Evolutionary conservation across 2,797 vertebrate genomes (phyloP), one percentile per base, ranked within the genome.

Genomic region (Mareca penelope): DNA sequence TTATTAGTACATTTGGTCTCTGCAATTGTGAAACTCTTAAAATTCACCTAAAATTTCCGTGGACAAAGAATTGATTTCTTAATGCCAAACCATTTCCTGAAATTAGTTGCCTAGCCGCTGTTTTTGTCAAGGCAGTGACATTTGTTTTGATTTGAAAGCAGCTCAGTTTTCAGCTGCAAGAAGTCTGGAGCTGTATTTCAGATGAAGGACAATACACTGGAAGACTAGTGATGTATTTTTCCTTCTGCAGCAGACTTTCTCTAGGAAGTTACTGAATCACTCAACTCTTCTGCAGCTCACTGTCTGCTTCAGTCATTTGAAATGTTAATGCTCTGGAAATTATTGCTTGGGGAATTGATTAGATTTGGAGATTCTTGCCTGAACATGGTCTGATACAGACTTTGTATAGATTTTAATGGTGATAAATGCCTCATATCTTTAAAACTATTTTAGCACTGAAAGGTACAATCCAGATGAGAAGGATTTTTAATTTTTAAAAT

Each of bases 291-390:
- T 21, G 18, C 15, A 44, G 33, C 29, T 78, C 50, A 1, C 26
- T 55, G 9, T 75, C 24, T 84, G 55, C 48, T 82, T 80, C 24
- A 87, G 39, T 70, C 22, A n/a, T 80, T 89, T 70, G 56, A 77
- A 91, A 59, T 77, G 44, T 60, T 94, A 82, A 73, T 92, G 39
- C 55, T 72, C 53, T 90, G 67, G 84, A 86, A 94, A 81, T 64
- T 8, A 77, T 35, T 83, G n/a, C 40, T 77, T 89, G 63, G 22
- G 22, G 92, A 85, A 67, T 52, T 31, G 80, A 77, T 39, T 85
- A 23, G 46, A 67, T 91, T 75, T 65, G 40, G 50, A 68, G 61
- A 63, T 88, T 1, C 9, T 71, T 83, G 28, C 48, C 24, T 91
- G 87, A 89, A 55, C 52, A 31, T 85, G 52, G n/a, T 89, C 42